phyloP scores from a whole-genome alignment of 1,140 invertebrate genomes.

The Bombus haemorrhoidalis region DNA sequence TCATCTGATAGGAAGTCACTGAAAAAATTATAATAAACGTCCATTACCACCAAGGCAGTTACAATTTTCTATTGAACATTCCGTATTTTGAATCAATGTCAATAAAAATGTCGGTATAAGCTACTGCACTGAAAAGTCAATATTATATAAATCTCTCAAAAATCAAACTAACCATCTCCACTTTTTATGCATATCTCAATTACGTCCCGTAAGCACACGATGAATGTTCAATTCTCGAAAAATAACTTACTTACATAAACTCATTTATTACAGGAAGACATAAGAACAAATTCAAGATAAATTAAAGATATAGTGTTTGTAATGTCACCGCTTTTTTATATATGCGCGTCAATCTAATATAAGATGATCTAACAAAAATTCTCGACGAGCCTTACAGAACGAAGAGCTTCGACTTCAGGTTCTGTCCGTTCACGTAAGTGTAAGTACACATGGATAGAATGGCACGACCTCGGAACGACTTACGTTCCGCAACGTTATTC shows the following conservation, averaged over 20 bases:
- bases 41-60: no score
- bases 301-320: no score
- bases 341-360: not conserved
- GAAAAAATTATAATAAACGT: no score
- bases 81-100: no score
- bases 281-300: no score
- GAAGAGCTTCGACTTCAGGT: not conserved
- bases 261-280: not conserved
- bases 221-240: not conserved
- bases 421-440: not conserved
- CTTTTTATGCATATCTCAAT: not conserved
- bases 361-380: not conserved
- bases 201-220: not conserved
- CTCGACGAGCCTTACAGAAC: not conserved
- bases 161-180: no score
- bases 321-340: no score
- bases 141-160: not conserved
- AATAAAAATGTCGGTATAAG: no score
- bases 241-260: no score
- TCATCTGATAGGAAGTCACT: not conserved
- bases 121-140: not conserved
- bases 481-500: slow-evolving; percentile 61
- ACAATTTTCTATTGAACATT: not conserved
- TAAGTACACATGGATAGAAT: not conserved
- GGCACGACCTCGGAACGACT: slow-evolving; percentile 45